A percentile compares a stretch with the other conserved stretches of the same genome.
phyloP scores from a whole-genome alignment of 2,888 invertebrate species.

The Diabrotica balteata region DNA sequence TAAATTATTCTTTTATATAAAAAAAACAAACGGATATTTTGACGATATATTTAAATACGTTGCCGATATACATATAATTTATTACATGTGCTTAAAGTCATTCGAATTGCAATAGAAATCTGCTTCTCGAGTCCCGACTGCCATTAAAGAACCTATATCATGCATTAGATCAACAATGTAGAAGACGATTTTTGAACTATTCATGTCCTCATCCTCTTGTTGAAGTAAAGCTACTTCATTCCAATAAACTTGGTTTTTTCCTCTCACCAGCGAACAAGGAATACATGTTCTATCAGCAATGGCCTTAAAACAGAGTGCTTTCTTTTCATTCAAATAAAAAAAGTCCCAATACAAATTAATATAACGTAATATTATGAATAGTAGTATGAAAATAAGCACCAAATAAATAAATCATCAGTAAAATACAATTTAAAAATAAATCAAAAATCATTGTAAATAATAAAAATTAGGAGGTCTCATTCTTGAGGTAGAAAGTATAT shows the following conservation, averaged over 20 bases:
- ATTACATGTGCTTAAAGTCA: neutral
- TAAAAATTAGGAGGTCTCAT: too few relatives aligned
- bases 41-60: neutral
- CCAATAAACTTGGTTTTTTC: slow-evolving; percentile 52
- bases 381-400: too few relatives aligned
- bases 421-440: too few relatives aligned
- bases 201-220: slow-evolving; percentile 20
- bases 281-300: slow-evolving; percentile 64
- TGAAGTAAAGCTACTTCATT: slow-evolving; percentile 53
- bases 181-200: slow-evolving; percentile 46
- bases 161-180: slow-evolving; percentile 62
- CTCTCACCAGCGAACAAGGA: slow-evolving; percentile 60
- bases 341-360: neutral
- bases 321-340: neutral
- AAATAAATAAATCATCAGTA: too few relatives aligned
- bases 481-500: too few relatives aligned
- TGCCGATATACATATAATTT: neutral
- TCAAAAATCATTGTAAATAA: too few relatives aligned
- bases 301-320: slow-evolving; percentile 51
- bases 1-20: too few relatives aligned
- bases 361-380: too few relatives aligned
- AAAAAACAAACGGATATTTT: too few relatives aligned
- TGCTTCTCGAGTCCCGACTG: slow-evolving; percentile 56
- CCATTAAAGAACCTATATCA: slow-evolving; percentile 58
- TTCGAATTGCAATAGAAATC: slow-evolving; percentile 52